Evolutionary conservation across 2,113 vertebrate species (phyloP), one percentile per base, ranked within the genome.

Genomic region (Nipponia nippon): DNA sequence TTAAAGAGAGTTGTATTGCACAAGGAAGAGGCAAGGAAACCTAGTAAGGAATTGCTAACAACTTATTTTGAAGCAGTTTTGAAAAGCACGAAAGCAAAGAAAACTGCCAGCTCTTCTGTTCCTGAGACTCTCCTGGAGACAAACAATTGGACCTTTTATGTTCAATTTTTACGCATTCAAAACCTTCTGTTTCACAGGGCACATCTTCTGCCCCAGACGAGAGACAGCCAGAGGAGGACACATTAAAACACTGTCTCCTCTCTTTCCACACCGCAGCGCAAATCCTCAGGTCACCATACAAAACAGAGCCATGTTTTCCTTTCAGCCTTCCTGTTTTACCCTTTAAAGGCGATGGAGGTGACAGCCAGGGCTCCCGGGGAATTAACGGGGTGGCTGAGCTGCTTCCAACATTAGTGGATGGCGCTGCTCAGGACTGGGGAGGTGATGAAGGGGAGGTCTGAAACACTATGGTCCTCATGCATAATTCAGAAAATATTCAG

Each of bases 401-500:
- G 3, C 44, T 38, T 50, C 38, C 50, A 47, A 34, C 14, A 19
- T 1, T 5, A 52, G 72, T 1, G 4, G 38, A 58, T 0, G 1
- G 63, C 0, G 3, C 22, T 42, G 63, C 52, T 40, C 19, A 3
- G 38, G 47, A 46, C 32, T 2, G 1, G 42, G 5, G 38, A 36
- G 16, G 63, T 12, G 52, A 61, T 11, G 6, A 30, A 71, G n/a
- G 44, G 63, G 22, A 90, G 11, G 6, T 49, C 55, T 79, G 81
- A 67, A 76, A 70, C 23, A 29, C 27, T 30, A 29, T 7, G 3
- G 36, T 22, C 30, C 73, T 93, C 2, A 20, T 89, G 55, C 58
- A 17, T 82, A 90, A 87, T 71, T 94, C 96, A 89, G 42, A 59
- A 80, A 71, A 67, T 61, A 73, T 38, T 77, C 87, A 72, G 65